Base-by-base conservation (phyloP, 2,797 vertebrate species). In the Salarias fasciatus region DNA sequence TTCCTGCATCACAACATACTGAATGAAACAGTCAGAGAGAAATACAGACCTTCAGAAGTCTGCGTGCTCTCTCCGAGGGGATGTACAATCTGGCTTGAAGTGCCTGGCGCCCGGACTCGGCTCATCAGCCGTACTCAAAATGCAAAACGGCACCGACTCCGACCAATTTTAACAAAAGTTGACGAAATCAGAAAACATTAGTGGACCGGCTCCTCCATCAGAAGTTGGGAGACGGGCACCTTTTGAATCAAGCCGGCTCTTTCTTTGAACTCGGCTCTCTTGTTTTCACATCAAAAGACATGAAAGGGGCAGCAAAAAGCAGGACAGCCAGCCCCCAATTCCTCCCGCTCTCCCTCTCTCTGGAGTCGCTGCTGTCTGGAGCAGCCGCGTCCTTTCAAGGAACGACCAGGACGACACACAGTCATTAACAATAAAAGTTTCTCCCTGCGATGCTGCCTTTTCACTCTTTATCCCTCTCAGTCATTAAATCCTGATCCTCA, bases 251-350 rank as follows among this genome's bases (percentile, higher is more conserved):
- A 71, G 72, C 72, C 70, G 53, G 42, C 40, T 65, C 57, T 50
- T 46, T 41, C 83, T 90, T 90, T 89, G 82, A 91, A 86, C 87
- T 73, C 83, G 59, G 62, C 73, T 70, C 77, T 82, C 83, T 86
- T 89, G 87, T 88, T 89, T 88, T 88, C 55, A 78, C 84, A 89
- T 89, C 83, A 90, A 91, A 88, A 81, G 86, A 88, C 84, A 89
- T 88, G 84, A 87, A 90, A 88, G 84, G 57, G 66, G 72, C 35
- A 78, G 74, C 51, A 69, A 82, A 84, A 85, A 77, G 71, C 80
- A 62, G 79, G 80, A 87, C 74, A 77, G 79, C 66, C 80, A 66
- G 62, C 65, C 79, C 36, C 59, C 76, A 61, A 74, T 77, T 80
- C 82, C 75, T 77, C 67, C 85, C 76, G 80, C 83, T 43, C 53